These are phyloP conservation scores for Rhadina sibilatrix DNA, from an alignment of 2,113 vertebrate genomes.

Conservation along the genomic window DNA sequence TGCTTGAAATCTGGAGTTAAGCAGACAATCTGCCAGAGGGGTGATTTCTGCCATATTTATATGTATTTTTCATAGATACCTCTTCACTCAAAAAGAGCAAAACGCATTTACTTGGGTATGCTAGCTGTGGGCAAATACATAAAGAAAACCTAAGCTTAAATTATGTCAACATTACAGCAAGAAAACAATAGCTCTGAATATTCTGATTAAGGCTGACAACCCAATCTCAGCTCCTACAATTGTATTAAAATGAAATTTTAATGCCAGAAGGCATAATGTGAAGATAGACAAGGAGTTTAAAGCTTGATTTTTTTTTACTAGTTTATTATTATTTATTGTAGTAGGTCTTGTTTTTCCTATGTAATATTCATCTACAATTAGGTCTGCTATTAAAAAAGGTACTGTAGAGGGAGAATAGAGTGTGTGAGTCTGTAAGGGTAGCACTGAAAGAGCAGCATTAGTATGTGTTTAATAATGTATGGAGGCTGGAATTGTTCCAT, in stretches of 20 bases:
- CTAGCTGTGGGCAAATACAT: slow-evolving; percentile 8
- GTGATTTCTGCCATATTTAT: not conserved
- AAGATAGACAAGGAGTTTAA: not conserved
- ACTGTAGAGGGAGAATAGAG: not conserved
- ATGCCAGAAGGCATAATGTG: not conserved
- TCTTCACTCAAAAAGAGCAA: not conserved
- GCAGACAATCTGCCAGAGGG: not conserved
- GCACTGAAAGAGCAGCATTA: not conserved
- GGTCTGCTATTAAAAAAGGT: not conserved
- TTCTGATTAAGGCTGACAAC: slow-evolving; percentile 17
- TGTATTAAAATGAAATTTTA: slow-evolving; percentile 4
- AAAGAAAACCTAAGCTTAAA: slow-evolving; percentile 13
- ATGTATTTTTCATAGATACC: not conserved
- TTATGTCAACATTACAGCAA: slow-evolving; percentile 6
- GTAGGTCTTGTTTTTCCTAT: not conserved
- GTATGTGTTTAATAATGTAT: slow-evolving; percentile 42
- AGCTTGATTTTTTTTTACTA: not conserved
- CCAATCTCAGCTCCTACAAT: not conserved
- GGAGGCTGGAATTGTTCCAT: slow-evolving; percentile 33
- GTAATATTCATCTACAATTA: slow-evolving; percentile 4
- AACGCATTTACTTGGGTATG: not conserved
- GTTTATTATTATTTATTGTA: slow-evolving; percentile 23
- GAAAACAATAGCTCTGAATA: not conserved
- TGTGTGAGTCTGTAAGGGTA: not conserved
- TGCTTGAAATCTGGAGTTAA: slow-evolving; percentile 4